A percentile compares a stretch with the other conserved stretches of the same genome.
These are phyloP conservation scores for Hirtodrosophila duncani DNA, from an alignment of 2,888 invertebrate genomes.

Conservation along the genomic window DNA sequence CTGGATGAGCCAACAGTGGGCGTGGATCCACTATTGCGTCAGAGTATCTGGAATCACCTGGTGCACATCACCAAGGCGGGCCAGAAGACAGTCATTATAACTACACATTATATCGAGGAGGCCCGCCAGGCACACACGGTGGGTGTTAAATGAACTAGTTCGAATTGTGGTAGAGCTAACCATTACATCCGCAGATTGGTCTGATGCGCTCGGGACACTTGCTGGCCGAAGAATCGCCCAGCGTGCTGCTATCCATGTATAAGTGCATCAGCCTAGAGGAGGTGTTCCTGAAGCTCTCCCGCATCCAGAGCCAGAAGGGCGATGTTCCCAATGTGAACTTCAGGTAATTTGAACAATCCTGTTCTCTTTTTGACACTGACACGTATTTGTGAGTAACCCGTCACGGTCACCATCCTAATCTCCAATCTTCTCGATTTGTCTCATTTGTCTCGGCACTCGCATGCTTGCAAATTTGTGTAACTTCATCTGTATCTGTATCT, in stretches of 20 bases:
- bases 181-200: conserved; percentile 85
- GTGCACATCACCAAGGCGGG: conserved; percentile 93
- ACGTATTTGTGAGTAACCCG: conserved; percentile 35
- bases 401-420: conserved; percentile 18
- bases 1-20: conserved; percentile 96
- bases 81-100: conserved; percentile 94
- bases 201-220: conserved; percentile 94
- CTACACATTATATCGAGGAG: conserved; percentile 97
- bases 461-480: conserved; percentile 63
- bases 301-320: conserved; percentile 86
- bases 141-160: conserved; percentile 73
- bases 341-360: too few relatives aligned
- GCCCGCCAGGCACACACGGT: conserved; percentile 93
- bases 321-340: conserved; percentile 77
- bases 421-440: conserved; percentile 23
- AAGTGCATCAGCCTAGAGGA: conserved; percentile 91
- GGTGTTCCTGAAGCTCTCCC: conserved; percentile 92
- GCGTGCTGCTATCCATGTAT: conserved; percentile 89
- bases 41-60: conserved; percentile 96
- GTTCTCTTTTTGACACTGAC: neutral
- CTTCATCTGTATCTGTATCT: conserved; percentile 16
- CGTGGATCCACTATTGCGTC: conserved; percentile 92
- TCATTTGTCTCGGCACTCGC: conserved; percentile 42
- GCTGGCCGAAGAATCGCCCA: conserved; percentile 93
- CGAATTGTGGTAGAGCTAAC: neutral